These are phyloP conservation scores for Hetaerina titia DNA, from an alignment of 2,888 invertebrate genomes.

Conservation along the genomic window DNA sequence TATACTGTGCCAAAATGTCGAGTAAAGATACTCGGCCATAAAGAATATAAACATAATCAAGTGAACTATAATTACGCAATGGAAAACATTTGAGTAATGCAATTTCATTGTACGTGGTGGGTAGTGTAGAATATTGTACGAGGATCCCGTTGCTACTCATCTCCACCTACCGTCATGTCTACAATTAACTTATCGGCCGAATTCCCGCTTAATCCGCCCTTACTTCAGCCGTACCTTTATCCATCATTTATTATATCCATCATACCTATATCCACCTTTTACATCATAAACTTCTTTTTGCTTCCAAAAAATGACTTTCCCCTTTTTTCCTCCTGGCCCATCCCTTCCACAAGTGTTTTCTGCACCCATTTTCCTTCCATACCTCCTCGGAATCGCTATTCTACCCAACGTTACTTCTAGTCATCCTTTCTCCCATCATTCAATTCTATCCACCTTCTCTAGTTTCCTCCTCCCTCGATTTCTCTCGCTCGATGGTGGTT, in stretches of 20 bases:
- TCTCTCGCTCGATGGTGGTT: slow-evolving; percentile 34
- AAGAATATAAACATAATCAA: too few species aligned
- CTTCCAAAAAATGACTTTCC: neutral
- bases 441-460: neutral
- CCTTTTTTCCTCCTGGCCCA: neutral
- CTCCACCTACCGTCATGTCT: too few species aligned
- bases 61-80: too few species aligned
- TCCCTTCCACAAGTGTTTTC: neutral
- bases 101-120: too few species aligned
- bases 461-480: neutral
- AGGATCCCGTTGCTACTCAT: too few species aligned
- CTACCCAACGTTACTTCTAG: neutral
- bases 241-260: neutral
- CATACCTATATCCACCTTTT: too few species aligned
- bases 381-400: neutral
- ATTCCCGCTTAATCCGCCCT: neutral
- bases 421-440: neutral
- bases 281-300: neutral
- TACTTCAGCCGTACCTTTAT: neutral
- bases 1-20: too few species aligned
- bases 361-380: neutral
- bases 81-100: too few species aligned
- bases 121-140: too few species aligned
- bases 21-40: too few species aligned
- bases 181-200: too few species aligned